These are phyloP conservation scores for Macrosoma leucophasiata DNA, from an alignment of 2,888 invertebrate genomes.

Conservation along the genomic window DNA sequence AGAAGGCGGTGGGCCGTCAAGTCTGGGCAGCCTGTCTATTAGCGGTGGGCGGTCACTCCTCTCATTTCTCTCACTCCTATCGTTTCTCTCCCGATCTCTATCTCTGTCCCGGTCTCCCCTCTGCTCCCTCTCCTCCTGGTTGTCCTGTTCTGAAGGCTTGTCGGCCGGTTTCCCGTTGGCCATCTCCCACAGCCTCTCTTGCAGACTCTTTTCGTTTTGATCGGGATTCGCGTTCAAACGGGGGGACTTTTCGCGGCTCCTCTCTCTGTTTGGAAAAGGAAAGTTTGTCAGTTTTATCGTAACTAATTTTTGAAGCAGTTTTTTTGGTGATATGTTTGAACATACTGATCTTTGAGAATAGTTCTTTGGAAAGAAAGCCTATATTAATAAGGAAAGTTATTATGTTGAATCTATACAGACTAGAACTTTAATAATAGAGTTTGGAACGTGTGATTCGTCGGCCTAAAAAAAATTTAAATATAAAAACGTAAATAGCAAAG, in stretches of 20 bases:
- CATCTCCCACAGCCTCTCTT: slow-evolving; percentile 72
- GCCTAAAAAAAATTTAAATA: too few relatives aligned
- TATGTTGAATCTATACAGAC: too few relatives aligned
- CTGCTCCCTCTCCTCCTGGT: slow-evolving; percentile 13
- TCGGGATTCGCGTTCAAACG: slow-evolving; percentile 28
- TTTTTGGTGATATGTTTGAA: too few relatives aligned
- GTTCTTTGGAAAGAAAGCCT: too few relatives aligned
- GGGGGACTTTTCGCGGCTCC: slow-evolving; percentile 56
- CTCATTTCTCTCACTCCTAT: slow-evolving; percentile 33
- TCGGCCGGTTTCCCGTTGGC: slow-evolving; percentile 57
- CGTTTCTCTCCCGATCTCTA: slow-evolving; percentile 25
- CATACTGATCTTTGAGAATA: too few relatives aligned
- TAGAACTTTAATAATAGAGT: too few relatives aligned
- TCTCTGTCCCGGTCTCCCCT: slow-evolving; percentile 11
- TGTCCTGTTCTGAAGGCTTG: too few relatives aligned
- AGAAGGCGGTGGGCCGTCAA: slow-evolving; percentile 6
- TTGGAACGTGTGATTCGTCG: too few relatives aligned
- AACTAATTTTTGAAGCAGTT: too few relatives aligned
- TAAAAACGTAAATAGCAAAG: too few relatives aligned
- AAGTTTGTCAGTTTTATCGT: too few relatives aligned
- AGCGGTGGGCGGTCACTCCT: slow-evolving; percentile 25
- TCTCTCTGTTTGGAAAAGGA: slow-evolving; percentile 34
- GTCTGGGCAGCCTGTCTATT: slow-evolving; percentile 7
- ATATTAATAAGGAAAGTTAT: too few relatives aligned
- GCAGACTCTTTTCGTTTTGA: slow-evolving; percentile 51